Evolutionary conservation across 1,140 invertebrate species (phyloP).

Genomic region (Lucilia cuprina): DNA sequence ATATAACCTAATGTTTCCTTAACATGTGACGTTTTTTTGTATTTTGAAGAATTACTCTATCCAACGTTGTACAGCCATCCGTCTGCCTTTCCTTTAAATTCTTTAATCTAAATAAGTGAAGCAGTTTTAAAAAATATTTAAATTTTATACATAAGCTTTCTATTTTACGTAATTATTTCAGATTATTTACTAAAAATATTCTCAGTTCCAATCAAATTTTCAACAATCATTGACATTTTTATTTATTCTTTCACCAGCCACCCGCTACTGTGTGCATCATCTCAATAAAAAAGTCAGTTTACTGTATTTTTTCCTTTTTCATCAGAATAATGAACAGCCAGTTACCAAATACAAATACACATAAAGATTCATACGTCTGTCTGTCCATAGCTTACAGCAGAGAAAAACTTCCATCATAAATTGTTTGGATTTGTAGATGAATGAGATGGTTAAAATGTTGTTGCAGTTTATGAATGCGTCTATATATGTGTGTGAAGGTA

Average conservation of each 20-base stretch:
- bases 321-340: constrained; percentile 8
- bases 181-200: neutral
- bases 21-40: too few species aligned
- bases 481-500: too few species aligned
- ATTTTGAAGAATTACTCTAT: too few species aligned
- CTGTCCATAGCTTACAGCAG: neutral
- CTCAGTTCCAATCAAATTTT: too few species aligned
- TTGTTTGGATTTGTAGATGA: constrained; percentile 11
- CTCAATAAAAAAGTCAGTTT: neutral
- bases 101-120: too few species aligned
- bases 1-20: too few species aligned
- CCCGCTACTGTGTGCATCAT: neutral
- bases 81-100: too few species aligned
- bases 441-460: neutral
- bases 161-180: too few species aligned
- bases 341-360: neutral
- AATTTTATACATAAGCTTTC: too few species aligned
- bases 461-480: too few species aligned
- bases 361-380: neutral
- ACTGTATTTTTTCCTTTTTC: neutral
- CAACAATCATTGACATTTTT: neutral
- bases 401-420: constrained; percentile 3
- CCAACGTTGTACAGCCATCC: too few species aligned
- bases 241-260: neutral
- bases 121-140: too few species aligned